Conservation (phyloP, 1,140 invertebrate genomes). For the Heliconius hewitsoni region DNA sequence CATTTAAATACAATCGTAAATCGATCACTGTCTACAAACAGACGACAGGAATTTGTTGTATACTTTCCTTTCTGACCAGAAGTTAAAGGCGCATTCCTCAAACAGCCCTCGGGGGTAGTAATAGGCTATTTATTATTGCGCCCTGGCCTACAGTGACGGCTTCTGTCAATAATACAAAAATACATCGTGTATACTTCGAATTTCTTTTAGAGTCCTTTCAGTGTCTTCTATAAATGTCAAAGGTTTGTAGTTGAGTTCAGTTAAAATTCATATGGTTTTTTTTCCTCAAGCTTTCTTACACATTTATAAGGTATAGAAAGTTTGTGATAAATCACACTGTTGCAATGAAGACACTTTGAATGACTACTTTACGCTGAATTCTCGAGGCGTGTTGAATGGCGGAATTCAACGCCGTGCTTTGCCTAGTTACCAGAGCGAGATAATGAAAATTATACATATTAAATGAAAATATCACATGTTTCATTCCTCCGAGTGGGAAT, state of each 20-base stretch:
- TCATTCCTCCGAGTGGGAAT: too few relatives aligned
- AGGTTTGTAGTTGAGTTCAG: not conserved
- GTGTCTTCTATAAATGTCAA: slow-evolving; percentile 68
- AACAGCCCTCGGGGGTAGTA: slow-evolving; percentile 31
- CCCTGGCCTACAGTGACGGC: slow-evolving; percentile 37
- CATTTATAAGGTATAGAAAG: not conserved
- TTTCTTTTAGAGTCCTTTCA: slow-evolving; percentile 54
- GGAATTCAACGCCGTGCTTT: too few relatives aligned
- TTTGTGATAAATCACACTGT: not conserved
- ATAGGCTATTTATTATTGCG: slow-evolving; percentile 38
- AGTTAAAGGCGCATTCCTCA: slow-evolving; percentile 34
- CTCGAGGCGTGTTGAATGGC: too few relatives aligned
- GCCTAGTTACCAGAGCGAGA: too few relatives aligned
- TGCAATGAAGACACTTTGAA: too few relatives aligned
- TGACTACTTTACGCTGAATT: too few relatives aligned
- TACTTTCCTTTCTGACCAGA: slow-evolving; percentile 37
- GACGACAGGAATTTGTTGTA: slow-evolving; percentile 30
- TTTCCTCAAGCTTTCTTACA: not conserved
- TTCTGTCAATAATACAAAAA: slow-evolving; percentile 50
- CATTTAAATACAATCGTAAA: slow-evolving; percentile 21
- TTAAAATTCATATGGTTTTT: not conserved
- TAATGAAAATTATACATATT: too few relatives aligned
- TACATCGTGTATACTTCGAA: slow-evolving; percentile 44
- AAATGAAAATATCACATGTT: too few relatives aligned
- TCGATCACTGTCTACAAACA: slow-evolving; percentile 31